Percentiles rank a stretch among this genome's conserved stretches.
Conservation (phyloP, 2,797 vertebrate species). For the Sebastes itinus region DNA sequence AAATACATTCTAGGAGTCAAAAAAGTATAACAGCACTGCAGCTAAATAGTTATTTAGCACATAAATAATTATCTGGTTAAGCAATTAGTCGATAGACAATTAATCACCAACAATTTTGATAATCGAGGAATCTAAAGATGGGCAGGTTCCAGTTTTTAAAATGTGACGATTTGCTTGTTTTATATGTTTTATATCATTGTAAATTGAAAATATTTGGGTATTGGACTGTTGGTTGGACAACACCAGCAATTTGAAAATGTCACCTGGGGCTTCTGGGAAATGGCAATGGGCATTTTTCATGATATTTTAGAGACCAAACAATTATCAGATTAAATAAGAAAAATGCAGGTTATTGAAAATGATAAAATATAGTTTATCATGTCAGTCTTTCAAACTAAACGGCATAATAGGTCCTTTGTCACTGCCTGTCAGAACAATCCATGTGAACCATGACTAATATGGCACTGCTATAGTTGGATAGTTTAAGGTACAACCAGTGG, state of each 20-base stretch:
- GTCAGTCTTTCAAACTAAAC: not conserved
- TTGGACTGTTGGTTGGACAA: no score
- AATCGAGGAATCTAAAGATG: not conserved
- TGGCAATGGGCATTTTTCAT: not conserved
- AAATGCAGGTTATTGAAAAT: no score
- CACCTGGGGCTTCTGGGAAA: not conserved
- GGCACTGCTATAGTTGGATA: not conserved
- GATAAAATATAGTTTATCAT: no score
- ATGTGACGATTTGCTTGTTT: no score
- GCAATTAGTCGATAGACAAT: not conserved
- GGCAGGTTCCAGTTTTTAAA: not conserved
- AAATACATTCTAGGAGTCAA: not conserved
- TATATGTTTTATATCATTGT: no score
- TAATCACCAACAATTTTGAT: not conserved
- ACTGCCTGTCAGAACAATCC: not conserved
- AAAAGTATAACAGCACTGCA: not conserved
- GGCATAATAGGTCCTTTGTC: not conserved
- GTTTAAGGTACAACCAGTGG: no score
- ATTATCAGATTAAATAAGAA: no score
- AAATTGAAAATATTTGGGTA: no score
- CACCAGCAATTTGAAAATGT: not conserved
- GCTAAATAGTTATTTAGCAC: not conserved
- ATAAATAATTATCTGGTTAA: not conserved
- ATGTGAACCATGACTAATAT: not conserved
- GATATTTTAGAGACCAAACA: not conserved